These are phyloP conservation scores for Eilema depressum DNA, from an alignment of 2,888 invertebrate species.

Conservation along the genomic window DNA sequence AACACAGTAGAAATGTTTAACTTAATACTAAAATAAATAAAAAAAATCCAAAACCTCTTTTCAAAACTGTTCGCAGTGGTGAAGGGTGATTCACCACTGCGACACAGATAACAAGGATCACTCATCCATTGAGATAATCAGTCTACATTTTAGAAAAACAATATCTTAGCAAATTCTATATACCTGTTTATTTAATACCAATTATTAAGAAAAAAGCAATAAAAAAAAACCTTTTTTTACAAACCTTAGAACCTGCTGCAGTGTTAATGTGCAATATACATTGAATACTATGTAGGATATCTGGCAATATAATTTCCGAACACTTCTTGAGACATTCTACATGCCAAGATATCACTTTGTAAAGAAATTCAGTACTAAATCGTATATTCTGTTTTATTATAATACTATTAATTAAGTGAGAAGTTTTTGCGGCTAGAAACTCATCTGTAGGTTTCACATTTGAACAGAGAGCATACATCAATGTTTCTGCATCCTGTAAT, in stretches of 20 bases:
- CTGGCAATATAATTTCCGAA: conserved; percentile 75
- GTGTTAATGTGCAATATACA: conserved; percentile 70
- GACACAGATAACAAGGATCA: too few species aligned
- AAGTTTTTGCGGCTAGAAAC: conserved; percentile 86
- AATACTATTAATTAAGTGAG: conserved; percentile 86
- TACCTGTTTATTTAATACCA: background rate
- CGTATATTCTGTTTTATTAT: conserved; percentile 85
- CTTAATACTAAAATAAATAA: too few species aligned
- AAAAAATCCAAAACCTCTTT: too few species aligned
- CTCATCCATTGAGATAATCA: too few species aligned
- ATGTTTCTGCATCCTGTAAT: conserved; percentile 73
- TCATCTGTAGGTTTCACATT: conserved; percentile 82
- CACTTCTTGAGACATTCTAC: conserved; percentile 75
- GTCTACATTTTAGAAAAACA: too few species aligned
- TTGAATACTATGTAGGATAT: conserved; percentile 78
- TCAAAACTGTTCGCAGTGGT: too few species aligned
- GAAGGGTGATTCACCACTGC: too few species aligned
- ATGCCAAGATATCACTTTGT: conserved; percentile 77
- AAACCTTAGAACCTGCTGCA: conserved; percentile 67
- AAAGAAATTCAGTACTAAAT: conserved; percentile 66
- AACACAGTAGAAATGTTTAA: too few species aligned
- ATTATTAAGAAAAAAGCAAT: background rate
- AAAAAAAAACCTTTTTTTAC: background rate
- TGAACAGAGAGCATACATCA: conserved; percentile 70
- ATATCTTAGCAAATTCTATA: too few species aligned